Percentiles rank a stretch among this genome's conserved stretches.
Conservation (phyloP, 2,888 invertebrate species). For the Shargacucullia verbasci region DNA sequence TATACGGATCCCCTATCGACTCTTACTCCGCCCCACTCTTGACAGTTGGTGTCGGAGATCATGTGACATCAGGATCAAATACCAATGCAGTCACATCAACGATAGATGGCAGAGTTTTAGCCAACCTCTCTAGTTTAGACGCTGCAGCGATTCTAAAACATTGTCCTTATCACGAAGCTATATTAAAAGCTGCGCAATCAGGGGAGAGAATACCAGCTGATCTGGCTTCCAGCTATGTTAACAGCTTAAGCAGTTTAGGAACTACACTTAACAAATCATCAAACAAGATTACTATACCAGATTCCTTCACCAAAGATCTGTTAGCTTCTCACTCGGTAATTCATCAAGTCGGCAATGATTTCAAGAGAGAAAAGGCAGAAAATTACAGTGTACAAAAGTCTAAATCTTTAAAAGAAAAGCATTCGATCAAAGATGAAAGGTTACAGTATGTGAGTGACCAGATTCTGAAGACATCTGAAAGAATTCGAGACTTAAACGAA, state of each 20-base stretch:
- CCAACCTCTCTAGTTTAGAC: conserved; percentile 78
- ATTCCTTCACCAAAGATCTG: conserved; percentile 73
- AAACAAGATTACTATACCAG: conserved; percentile 67
- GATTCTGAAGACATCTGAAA: conserved; percentile 80
- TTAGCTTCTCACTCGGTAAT: conserved; percentile 76
- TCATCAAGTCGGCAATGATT: conserved; percentile 69
- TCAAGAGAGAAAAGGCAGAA: conserved; percentile 64
- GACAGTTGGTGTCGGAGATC: conserved; percentile 85
- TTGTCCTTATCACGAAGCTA: conserved; percentile 86
- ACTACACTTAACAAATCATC: conserved; percentile 84
- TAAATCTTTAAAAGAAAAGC: conserved; percentile 74
- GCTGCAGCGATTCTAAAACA: conserved; percentile 86
- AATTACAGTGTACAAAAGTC: conserved; percentile 68
- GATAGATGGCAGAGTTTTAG: conserved; percentile 78
- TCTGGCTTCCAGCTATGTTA: conserved; percentile 85
- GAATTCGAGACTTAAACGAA: conserved; percentile 78
- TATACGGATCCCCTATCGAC: conserved; percentile 83
- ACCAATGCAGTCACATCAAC: conserved; percentile 78
- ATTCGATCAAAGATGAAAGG: conserved; percentile 70
- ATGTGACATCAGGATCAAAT: conserved; percentile 83
- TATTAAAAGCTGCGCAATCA: conserved; percentile 79
- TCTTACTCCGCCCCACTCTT: conserved; percentile 87
- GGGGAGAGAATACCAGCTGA: conserved; percentile 85
- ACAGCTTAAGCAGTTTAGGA: conserved; percentile 86
- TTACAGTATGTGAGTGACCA: conserved; percentile 77